Evolutionary conservation across 2,888 invertebrate genomes (phyloP), one percentile per base, ranked within the genome.

Genomic region (Cephus spinipes): DNA sequence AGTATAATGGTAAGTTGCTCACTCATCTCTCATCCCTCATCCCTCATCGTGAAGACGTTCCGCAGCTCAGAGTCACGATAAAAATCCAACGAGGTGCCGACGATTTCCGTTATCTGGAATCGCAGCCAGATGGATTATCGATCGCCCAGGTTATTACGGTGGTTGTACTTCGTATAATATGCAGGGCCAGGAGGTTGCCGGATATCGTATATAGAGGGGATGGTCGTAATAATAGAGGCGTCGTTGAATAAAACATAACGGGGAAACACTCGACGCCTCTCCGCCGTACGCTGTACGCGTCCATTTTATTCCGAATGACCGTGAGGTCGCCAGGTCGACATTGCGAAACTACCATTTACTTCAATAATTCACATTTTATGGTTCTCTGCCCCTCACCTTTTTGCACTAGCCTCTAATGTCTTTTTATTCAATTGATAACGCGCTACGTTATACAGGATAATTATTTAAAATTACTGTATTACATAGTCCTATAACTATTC

Each of bases 61-160:
- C 55, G 69, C 74, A 76, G 69, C 68, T 73, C 76, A 12, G 69
- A 73, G 73, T 33, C 71, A 73, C 76, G 80, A 82, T 81, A 85
- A 85, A 86, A 82, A 83, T 85, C 84, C 81, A 79, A 81, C 77
- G 80, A 80, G 79, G 79, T 79, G 73, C 74, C 79, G 73, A 77
- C 77, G 82, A 83, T 83, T 81, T 81, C 82, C 81, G 82, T 84
- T 86, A 83, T 84, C 83, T 80, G 69, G 78, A 78, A 83, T 85
- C 84, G 76, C 76, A 78, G 76, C 75, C 68, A 78, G 81, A 84
- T 83, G 79, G 81, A 81, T 81, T 85, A 85, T 85, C 79, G 86
- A 85, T 84, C 83, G 81, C 33, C 73, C 73, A 78, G 31, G 71
- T 83, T 85, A 83, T 85, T 81, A 82, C 76, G 36, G 76, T 15